Percentiles rank a stretch among this genome's conserved stretches.
Evolutionary conservation across 2,797 vertebrate species (phyloP).

Genomic region (Streptopelia turtur): DNA sequence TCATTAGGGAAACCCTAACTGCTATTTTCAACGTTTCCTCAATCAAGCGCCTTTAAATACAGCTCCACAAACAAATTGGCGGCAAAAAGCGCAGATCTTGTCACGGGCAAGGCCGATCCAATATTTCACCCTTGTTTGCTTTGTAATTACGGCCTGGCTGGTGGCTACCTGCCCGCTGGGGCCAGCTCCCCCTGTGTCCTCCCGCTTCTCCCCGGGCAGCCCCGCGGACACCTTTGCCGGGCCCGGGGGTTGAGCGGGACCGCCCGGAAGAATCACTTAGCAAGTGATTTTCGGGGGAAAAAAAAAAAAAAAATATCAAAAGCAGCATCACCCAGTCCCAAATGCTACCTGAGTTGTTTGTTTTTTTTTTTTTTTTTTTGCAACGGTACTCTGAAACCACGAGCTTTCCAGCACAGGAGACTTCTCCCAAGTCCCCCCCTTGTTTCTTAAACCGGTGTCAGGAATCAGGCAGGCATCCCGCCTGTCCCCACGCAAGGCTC

Average conservation of each 20-base stretch:
- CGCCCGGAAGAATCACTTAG: neutral
- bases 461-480: neutral
- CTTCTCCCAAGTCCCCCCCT: neutral
- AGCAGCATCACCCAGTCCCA: neutral
- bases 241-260: neutral
- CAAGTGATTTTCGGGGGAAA: neutral
- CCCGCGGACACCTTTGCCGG: neutral
- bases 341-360: neutral
- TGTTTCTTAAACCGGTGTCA: neutral
- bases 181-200: neutral
- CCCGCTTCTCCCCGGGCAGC: neutral
- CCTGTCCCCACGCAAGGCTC: neutral
- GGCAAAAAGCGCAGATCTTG: slow-evolving; percentile 78
- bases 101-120: slow-evolving; percentile 73
- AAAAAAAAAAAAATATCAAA: too few relatives aligned
- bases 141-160: slow-evolving; percentile 75
- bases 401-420: neutral
- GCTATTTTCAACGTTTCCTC: slow-evolving; percentile 85
- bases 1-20: slow-evolving; percentile 83
- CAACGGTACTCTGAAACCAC: rapidly evolving
- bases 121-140: slow-evolving; percentile 80
- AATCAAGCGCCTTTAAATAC: slow-evolving; percentile 85
- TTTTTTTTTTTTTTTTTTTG: neutral
- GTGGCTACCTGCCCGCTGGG: slow-evolving; percentile 61
- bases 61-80: slow-evolving; percentile 81